Percentiles rank a stretch among this genome's conserved stretches.
These are phyloP conservation scores for Sinocyclocheilus grahami DNA, from an alignment of 2,113 vertebrate species.

Conservation along the genomic window DNA sequence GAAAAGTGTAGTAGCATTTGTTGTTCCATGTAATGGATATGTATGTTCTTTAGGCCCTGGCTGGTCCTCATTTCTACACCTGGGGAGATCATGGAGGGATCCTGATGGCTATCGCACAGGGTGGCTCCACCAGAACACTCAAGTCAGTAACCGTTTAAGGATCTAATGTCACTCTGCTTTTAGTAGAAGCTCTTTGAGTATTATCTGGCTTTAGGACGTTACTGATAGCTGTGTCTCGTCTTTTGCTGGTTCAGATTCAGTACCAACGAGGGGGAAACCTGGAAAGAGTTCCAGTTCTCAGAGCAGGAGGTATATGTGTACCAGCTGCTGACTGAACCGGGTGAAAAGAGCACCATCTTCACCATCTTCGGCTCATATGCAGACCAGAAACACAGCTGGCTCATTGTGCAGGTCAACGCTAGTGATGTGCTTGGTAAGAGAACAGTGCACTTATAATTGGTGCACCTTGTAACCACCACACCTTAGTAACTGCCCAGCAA, in stretches of 20 bases:
- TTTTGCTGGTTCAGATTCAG: constrained; percentile 80
- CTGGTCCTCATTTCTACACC: constrained; percentile 93
- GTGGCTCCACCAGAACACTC: constrained; percentile 85
- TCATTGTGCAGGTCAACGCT: constrained; percentile 96
- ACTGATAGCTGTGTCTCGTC: background rate
- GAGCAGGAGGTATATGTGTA: constrained; percentile 88
- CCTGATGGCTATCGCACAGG: constrained; percentile 90
- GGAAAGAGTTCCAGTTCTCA: constrained; percentile 88
- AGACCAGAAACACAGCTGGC: constrained; percentile 93
- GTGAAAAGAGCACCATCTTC: constrained; percentile 95
- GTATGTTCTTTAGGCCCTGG: constrained; percentile 79
- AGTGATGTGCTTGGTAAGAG: constrained; percentile 86
- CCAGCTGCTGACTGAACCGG: constrained; percentile 92
- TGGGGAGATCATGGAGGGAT: constrained; percentile 98
- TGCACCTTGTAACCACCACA: background rate
- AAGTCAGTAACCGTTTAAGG: constrained; percentile 80
- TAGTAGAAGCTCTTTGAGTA: background rate
- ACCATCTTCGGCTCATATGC: constrained; percentile 97
- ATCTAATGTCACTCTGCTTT: background rate
- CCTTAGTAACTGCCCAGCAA: background rate
- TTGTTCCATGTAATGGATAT: constrained; percentile 47
- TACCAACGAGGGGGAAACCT: constrained; percentile 96
- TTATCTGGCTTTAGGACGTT: background rate
- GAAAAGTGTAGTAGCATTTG: background rate
- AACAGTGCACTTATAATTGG: background rate